Evolutionary conservation across 2,113 vertebrate species (phyloP).

Genomic region (Orientallactaga bullata): DNA sequence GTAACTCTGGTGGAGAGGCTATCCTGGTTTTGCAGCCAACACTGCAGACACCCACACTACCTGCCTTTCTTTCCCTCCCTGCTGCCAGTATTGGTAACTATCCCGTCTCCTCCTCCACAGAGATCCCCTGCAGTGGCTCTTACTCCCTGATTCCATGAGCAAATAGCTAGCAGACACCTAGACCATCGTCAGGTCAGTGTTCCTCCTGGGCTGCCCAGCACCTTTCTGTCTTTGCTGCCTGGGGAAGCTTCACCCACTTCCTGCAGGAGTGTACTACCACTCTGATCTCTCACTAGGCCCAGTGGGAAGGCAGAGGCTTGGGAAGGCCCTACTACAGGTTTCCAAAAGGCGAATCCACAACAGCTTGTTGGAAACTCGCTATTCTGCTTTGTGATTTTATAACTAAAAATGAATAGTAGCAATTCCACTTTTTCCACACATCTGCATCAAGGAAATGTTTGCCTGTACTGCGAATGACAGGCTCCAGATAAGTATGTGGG

Average conservation of each 20-base stretch:
- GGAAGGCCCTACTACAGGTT: not conserved
- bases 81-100: not conserved
- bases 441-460: not conserved
- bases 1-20: not conserved
- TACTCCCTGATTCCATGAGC: conserved; percentile 53
- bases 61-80: not conserved
- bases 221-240: conserved; percentile 53
- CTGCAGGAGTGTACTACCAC: conserved; percentile 32
- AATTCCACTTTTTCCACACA: not conserved
- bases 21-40: conserved; percentile 25
- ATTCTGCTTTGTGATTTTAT: not conserved
- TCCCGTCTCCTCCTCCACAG: not conserved
- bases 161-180: conserved; percentile 58
- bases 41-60: not conserved
- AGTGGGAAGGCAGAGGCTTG: not conserved
- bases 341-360: conserved; percentile 1
- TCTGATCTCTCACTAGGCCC: not conserved
- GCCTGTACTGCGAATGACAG: not conserved
- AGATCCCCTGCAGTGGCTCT: not conserved
- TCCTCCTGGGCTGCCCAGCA: not conserved
- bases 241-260: conserved; percentile 27
- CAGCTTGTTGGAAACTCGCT: not conserved
- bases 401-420: not conserved
- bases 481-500: not conserved
- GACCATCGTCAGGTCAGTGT: conserved; percentile 25